A percentile compares a stretch with the other conserved stretches of the same genome.
Evolutionary conservation across 2,797 vertebrate genomes (phyloP).

Genomic region (Rhynchonycteris naso): DNA sequence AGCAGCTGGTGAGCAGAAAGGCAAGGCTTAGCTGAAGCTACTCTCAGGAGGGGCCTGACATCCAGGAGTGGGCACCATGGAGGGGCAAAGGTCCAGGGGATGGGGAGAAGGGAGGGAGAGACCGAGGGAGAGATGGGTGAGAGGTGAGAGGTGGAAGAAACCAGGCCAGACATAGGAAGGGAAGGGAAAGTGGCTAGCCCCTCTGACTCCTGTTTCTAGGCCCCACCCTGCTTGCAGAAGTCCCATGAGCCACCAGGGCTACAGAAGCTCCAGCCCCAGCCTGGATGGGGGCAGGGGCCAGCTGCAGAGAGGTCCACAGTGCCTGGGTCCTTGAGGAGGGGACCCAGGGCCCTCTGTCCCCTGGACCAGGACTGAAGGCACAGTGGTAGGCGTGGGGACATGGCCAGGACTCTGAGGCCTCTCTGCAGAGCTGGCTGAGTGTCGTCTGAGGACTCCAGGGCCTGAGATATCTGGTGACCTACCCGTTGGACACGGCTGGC

Average conservation of each 20-base stretch:
- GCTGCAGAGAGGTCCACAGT: neutral
- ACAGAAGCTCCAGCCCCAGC: neutral
- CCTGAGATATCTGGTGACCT: conserved; percentile 40
- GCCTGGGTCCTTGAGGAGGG: neutral
- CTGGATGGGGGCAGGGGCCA: neutral
- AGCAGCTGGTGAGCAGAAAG: neutral
- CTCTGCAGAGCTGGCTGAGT: neutral
- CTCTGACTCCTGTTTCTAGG: neutral
- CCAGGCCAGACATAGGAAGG: neutral
- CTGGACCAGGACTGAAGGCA: neutral
- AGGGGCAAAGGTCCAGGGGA: neutral
- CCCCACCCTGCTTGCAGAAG: neutral
- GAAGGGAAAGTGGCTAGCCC: neutral
- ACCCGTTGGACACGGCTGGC: conserved; percentile 80
- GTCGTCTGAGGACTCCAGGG: neutral
- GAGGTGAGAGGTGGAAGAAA: neutral
- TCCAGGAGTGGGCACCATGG: neutral
- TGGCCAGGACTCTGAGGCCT: neutral
- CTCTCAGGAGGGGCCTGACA: neutral
- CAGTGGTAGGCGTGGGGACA: neutral
- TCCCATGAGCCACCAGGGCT: neutral
- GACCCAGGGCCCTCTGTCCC: neutral
- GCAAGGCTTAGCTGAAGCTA: neutral
- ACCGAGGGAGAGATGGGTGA: neutral
- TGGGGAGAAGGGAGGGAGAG: neutral